Percentiles rank a stretch among this genome's conserved stretches.
These are phyloP conservation scores for Leptinotarsa undecemlineata DNA, from an alignment of 1,140 invertebrate species.

Conservation along the genomic window DNA sequence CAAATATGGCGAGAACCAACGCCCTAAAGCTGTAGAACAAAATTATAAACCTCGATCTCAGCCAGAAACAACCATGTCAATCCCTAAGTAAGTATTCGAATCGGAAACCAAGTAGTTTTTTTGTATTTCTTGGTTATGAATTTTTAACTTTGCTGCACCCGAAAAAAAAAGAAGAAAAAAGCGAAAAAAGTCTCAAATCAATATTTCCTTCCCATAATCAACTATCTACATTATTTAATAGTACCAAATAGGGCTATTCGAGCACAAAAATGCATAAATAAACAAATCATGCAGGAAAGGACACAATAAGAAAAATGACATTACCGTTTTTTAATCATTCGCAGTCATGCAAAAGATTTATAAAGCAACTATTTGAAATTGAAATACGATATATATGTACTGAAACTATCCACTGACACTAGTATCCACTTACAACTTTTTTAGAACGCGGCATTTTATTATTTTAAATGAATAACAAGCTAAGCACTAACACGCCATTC, in stretches of 20 bases:
- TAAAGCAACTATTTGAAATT: slow-evolving; percentile 30
- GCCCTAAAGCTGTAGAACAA: slow-evolving; percentile 42
- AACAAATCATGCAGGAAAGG: slow-evolving; percentile 40
- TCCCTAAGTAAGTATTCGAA: slow-evolving; percentile 14
- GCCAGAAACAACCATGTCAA: slow-evolving; percentile 24
- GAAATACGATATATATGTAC: slow-evolving; percentile 19
- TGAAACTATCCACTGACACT: slow-evolving; percentile 29
- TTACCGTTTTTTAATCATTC: slow-evolving; percentile 48
- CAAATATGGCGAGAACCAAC: slow-evolving; percentile 54
- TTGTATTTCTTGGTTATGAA: slow-evolving; percentile 56
- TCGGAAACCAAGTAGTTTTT: slow-evolving; percentile 35
- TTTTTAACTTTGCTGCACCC: slow-evolving; percentile 49
- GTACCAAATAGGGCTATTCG: slow-evolving; percentile 13
- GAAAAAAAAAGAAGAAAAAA: slow-evolving; percentile 39
- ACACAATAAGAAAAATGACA: slow-evolving; percentile 50
- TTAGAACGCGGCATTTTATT: slow-evolving; percentile 48
- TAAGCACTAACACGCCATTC: slow-evolving; percentile 39
- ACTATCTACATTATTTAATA: not conserved
- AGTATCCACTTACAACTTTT: slow-evolving; percentile 45
- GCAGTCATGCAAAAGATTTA: slow-evolving; percentile 38
- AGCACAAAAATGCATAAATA: slow-evolving; percentile 45
- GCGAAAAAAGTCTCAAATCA: slow-evolving; percentile 38
- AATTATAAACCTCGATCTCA: slow-evolving; percentile 29
- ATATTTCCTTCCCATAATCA: slow-evolving; percentile 9
- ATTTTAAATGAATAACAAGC: slow-evolving; percentile 35